Evolutionary conservation across 2,888 invertebrate genomes (phyloP), one percentile per base, ranked within the genome.

Genomic region (Tuberolachnus salignus): DNA sequence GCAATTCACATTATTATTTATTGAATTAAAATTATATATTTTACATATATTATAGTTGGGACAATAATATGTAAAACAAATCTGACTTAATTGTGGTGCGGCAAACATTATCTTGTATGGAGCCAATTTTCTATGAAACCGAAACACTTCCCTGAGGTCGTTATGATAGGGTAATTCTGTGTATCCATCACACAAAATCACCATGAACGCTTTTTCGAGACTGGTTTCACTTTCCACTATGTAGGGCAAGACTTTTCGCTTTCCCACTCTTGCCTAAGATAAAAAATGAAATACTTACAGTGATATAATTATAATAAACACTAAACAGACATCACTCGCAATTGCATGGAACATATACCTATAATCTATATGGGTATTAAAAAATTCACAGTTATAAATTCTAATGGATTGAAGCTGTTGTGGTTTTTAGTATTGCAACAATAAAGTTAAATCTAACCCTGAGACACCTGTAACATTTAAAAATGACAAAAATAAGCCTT

Each of bases 41-140:
- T n/a, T n/a, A n/a, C n/a, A n/a, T 34, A 34, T 34, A 51, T 57
- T 82, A 82, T 74, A 81, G 19, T 19, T 19, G 1, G 53, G 8
- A 19, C 19, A 53, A 19, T 53, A 1, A 9, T 19, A 53, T 19
- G n/a, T 53, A 16, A n/a, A 75, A 10, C 72, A 59, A 19, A n/a
- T n/a, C 59, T 67, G 19, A 81, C 72, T 80, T 55, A 57, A 64
- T 55, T 69, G 66, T 3, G 88, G 84, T 69, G 90, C 85, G 23
- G 89, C 88, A 84, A 93, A 90, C 66, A 89, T 88, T 81, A 92
- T 89, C 87, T 93, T 93, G 84, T 90, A 93, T 0, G 94, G 94
- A 16, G 92, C 89, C 80, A 94, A 86, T 85, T 89, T 91, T 80
- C 91, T 88, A 84, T 94, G 92, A 59, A 92, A 86, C 81, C 88